These are phyloP conservation scores for Berghia stephanieae DNA, from an alignment of 1,140 invertebrate genomes.

Conservation along the genomic window DNA sequence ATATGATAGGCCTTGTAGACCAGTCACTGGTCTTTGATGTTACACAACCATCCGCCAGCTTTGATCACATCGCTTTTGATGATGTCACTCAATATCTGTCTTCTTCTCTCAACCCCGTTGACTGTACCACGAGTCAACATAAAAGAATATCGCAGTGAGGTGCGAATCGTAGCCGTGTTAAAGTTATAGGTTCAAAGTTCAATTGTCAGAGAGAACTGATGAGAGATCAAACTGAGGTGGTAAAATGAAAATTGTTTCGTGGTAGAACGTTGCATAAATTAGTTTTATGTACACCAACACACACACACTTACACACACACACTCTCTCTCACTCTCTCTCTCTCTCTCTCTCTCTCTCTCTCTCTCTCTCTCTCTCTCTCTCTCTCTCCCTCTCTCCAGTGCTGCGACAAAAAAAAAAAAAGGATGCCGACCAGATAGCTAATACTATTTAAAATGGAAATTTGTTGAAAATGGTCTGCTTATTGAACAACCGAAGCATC, in stretches of 20 bases:
- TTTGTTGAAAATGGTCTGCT: background rate
- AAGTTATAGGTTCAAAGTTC: background rate
- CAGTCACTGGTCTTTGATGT: no score
- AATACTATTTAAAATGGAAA: background rate
- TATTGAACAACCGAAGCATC: background rate
- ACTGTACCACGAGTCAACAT: no score
- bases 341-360: constrained; percentile 13
- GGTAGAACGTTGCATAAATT: background rate
- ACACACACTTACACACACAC: background rate
- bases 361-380: background rate
- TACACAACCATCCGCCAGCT: no score
- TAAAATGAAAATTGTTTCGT: background rate
- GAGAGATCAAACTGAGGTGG: background rate
- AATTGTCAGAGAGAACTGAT: background rate
- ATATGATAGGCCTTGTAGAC: no score
- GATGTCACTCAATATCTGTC: no score
- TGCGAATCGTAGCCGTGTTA: no score
- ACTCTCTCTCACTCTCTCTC: background rate
- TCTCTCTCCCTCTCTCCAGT: background rate
- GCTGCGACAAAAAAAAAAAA: background rate
- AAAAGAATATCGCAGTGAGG: no score
- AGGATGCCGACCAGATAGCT: background rate
- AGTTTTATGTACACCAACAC: background rate
- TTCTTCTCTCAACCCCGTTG: no score
- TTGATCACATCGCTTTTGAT: no score